A percentile compares a stretch with the other conserved stretches of the same genome.
Conservation (phyloP, 2,888 invertebrate species). For the Cactoblastis cactorum region DNA sequence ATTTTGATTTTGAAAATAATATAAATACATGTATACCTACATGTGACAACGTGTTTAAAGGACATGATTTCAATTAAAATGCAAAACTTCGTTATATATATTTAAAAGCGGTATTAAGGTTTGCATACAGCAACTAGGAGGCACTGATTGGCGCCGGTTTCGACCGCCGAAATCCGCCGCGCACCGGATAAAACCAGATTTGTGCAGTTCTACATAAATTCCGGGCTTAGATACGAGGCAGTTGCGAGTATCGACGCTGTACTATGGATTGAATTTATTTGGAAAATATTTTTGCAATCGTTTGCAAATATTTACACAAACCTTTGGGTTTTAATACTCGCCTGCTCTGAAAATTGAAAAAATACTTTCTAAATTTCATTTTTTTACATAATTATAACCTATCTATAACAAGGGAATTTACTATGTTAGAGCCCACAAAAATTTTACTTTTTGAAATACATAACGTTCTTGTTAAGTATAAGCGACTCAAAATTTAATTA, state of each 20-base stretch:
- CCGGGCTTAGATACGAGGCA: slow-evolving; percentile 21
- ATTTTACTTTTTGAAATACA: too few relatives aligned
- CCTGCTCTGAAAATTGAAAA: neutral
- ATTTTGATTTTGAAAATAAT: too few relatives aligned
- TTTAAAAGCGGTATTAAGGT: slow-evolving; percentile 9
- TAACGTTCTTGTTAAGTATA: too few relatives aligned
- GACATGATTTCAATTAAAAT: too few relatives aligned
- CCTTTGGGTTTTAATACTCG: neutral
- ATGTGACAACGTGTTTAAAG: too few relatives aligned
- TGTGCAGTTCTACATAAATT: slow-evolving; percentile 48
- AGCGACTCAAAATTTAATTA: too few relatives aligned
- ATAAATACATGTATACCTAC: too few relatives aligned
- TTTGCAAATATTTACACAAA: neutral
- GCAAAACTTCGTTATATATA: slow-evolving; percentile 2
- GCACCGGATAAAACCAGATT: slow-evolving; percentile 43
- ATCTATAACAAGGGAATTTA: too few relatives aligned
- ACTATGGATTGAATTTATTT: neutral
- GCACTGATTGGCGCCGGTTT: slow-evolving; percentile 39
- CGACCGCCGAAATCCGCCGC: slow-evolving; percentile 36
- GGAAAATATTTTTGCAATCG: neutral
- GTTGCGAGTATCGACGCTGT: neutral
- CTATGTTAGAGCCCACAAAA: too few relatives aligned
- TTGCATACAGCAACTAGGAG: neutral
- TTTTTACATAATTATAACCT: too few relatives aligned
- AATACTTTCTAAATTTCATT: too few relatives aligned